Conservation (phyloP, 1,140 invertebrate genomes). For the Lasioglossum baleicum region DNA sequence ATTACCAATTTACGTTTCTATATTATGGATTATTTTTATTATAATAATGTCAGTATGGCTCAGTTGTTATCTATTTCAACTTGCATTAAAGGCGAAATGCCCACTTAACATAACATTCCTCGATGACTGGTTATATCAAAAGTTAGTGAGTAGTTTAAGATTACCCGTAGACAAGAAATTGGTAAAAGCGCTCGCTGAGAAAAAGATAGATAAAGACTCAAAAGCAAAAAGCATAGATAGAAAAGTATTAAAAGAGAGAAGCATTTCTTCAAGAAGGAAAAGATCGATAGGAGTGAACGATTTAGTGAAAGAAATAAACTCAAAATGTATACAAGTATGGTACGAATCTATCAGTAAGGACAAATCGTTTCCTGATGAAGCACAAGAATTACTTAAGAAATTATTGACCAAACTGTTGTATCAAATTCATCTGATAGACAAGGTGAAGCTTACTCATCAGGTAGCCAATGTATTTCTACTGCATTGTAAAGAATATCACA, state of each 20-base stretch:
- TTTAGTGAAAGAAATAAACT: constrained; percentile 65
- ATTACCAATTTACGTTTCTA: constrained; percentile 69
- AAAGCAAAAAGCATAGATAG: not conserved
- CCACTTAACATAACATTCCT: constrained; percentile 64
- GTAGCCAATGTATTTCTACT: constrained; percentile 71
- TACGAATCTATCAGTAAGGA: constrained; percentile 72
- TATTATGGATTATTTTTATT: constrained; percentile 70
- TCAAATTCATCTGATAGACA: constrained; percentile 64
- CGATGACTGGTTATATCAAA: constrained; percentile 59
- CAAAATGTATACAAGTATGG: constrained; percentile 68
- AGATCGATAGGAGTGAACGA: constrained; percentile 48
- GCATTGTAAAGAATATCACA: constrained; percentile 75
- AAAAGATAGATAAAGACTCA: constrained; percentile 2
- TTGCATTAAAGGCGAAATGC: constrained; percentile 66
- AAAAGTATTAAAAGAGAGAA: constrained; percentile 22
- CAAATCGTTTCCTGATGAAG: constrained; percentile 65
- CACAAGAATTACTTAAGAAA: constrained; percentile 61
- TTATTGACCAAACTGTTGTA: constrained; percentile 64
- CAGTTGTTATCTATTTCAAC: constrained; percentile 68
- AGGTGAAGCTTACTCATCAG: constrained; percentile 69
- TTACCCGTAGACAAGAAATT: constrained; percentile 6
- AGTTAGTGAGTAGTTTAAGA: constrained; percentile 38
- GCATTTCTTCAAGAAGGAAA: constrained; percentile 30
- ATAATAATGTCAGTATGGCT: constrained; percentile 70
- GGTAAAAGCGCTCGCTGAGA: constrained; percentile 1